These are phyloP conservation scores for Dryobotodes eremita DNA, from an alignment of 2,888 invertebrate genomes.

Conservation along the genomic window DNA sequence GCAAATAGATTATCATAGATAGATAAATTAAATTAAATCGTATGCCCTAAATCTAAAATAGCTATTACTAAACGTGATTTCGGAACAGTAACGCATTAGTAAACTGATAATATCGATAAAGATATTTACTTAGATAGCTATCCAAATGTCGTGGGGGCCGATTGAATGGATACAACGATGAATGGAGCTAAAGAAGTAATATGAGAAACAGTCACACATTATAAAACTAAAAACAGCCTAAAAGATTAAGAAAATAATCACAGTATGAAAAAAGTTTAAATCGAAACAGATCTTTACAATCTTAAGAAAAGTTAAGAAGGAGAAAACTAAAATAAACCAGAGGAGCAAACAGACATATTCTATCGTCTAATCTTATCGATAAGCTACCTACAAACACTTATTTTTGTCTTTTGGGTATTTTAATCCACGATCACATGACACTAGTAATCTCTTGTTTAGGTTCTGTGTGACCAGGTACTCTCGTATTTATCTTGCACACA, in stretches of 20 bases:
- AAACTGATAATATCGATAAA: slow-evolving; percentile 40
- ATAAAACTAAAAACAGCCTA: not conserved
- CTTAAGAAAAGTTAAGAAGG: not conserved
- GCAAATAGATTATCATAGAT: slow-evolving; percentile 39
- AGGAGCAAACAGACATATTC: slow-evolving; percentile 32
- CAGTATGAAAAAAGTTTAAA: not conserved
- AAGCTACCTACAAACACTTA: slow-evolving; percentile 35
- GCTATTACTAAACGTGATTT: slow-evolving; percentile 44
- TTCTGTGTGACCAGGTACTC: slow-evolving; percentile 13
- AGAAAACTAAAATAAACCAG: slow-evolving; percentile 22
- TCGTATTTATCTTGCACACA: slow-evolving; percentile 39
- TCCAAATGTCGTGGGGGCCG: slow-evolving; percentile 6
- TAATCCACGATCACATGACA: slow-evolving; percentile 52
- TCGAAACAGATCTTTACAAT: not conserved
- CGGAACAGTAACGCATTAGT: slow-evolving; percentile 30
- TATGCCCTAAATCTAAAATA: slow-evolving; percentile 48
- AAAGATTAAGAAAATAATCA: not conserved
- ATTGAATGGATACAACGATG: not conserved
- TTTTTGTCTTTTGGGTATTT: slow-evolving; percentile 51
- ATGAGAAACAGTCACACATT: not conserved
- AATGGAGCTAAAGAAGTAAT: not conserved
- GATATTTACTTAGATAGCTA: slow-evolving; percentile 39
- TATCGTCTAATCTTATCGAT: slow-evolving; percentile 52
- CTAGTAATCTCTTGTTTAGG: slow-evolving; percentile 37
- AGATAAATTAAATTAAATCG: slow-evolving; percentile 38